phyloP scores from a whole-genome alignment of 2,113 vertebrate genomes.

The Semnopithecus entellus region DNA sequence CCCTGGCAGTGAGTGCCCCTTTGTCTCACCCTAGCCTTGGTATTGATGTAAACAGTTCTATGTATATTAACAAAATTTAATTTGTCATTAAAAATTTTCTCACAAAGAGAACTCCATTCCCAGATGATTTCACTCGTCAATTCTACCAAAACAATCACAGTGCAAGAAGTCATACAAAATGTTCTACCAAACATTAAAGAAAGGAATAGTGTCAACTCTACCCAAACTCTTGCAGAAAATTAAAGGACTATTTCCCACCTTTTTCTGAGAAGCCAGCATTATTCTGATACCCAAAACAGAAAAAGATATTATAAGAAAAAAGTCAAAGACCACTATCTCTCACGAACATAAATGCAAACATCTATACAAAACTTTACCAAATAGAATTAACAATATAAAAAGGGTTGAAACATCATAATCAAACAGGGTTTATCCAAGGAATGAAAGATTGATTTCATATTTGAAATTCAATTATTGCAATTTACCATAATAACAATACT shows the following conservation, averaged over 20 bases:
- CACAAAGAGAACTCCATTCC: background rate
- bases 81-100: background rate
- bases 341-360: background rate
- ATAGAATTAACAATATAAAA: background rate
- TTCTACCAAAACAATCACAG: background rate
- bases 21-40: background rate
- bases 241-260: background rate
- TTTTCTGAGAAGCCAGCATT: background rate
- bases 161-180: no score
- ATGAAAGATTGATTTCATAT: background rate
- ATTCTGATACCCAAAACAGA: background rate
- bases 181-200: background rate
- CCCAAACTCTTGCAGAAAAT: background rate
- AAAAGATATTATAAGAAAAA: background rate
- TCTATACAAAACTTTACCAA: conserved; percentile 13
- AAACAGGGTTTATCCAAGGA: background rate
- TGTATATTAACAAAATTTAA: conserved; percentile 15
- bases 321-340: background rate
- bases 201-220: background rate
- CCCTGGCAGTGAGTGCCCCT: background rate
- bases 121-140: background rate
- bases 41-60: background rate
- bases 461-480: conserved; percentile 9
- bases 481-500: background rate
- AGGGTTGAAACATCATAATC: background rate